These are phyloP conservation scores for Danio choprae DNA, from an alignment of 2,797 vertebrate species.

Conservation along the genomic window DNA sequence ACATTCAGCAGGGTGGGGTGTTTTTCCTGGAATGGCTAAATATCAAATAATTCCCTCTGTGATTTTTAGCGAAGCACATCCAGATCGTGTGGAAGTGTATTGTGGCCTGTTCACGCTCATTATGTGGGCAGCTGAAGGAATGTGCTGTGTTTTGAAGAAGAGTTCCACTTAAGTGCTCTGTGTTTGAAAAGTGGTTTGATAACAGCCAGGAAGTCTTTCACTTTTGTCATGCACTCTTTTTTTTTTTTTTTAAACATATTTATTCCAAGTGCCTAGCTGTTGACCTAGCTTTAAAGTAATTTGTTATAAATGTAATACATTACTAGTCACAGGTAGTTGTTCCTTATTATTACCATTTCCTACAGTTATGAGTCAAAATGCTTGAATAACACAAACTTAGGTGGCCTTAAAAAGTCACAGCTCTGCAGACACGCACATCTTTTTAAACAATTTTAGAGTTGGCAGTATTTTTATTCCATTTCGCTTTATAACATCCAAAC, in stretches of 20 bases:
- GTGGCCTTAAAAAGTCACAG: no score
- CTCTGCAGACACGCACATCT: no score
- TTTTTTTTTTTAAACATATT: neutral
- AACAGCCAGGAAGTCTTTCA: conserved; percentile 17
- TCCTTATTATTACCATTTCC: neutral
- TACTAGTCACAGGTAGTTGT: neutral
- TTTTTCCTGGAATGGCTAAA: conserved; percentile 29
- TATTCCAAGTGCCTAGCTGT: neutral
- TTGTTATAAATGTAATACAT: conserved; percentile 8
- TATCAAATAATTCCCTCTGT: conserved; percentile 36
- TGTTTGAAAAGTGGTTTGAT: conserved; percentile 20
- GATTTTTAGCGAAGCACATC: conserved; percentile 5
- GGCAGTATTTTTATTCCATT: no score
- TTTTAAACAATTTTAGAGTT: no score
- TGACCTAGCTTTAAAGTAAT: neutral
- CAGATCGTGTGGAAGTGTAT: conserved; percentile 8
- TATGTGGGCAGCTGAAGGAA: conserved; percentile 36
- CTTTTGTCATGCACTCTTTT: neutral
- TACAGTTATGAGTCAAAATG: neutral
- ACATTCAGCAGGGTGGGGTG: conserved; percentile 35
- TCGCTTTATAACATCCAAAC: no score
- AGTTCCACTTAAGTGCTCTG: conserved; percentile 32
- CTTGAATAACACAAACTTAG: neutral
- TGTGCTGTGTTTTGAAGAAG: conserved; percentile 31
- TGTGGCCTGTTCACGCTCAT: conserved; percentile 32